Base-by-base conservation (phyloP, 2,888 invertebrate species). In the Pogonocherus hispidulus region DNA sequence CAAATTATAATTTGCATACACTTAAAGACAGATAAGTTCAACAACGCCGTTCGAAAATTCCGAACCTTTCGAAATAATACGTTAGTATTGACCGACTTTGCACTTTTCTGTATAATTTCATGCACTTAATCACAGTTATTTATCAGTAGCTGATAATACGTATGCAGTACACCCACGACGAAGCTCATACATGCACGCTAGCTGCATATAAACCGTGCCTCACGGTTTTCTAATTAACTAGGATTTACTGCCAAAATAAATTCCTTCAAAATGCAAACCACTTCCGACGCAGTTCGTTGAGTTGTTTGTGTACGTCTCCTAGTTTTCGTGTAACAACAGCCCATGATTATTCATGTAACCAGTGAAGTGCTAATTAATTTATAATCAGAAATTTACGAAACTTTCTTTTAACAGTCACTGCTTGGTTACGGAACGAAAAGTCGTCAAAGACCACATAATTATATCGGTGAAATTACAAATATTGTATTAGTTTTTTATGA, bases 211-310 rank as follows among this genome's bases (percentile, higher is more conserved):
- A 47, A 64, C 52, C 55, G 64, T 55, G 56, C 63, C 23, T 41
- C 64, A 47, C 47, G 56, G 64, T 52, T 56, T 56, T 65, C 63
- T 65, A 65, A 65, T 65, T 65, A 49, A 32, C 16, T 22, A 8
- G 22, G 49, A 65, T 65, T 55, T 59, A 59, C 32, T 32, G 32
- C 32, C 47, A 47, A 47, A 59, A 47, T 59, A 35, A 47, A 47
- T 59, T 59, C 59, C 19, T 47, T 59, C 47, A 59, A 59, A 59
- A 59, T 59, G 59, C 59, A 59, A 59, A 59, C 27, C 47, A 59
- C 32, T 59, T 59, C 59, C 59, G 59, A 59, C 47, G 32, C 20
- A 47, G 18, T 19, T 11, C n/a, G 19, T 19, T 18, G 32, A 23
- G 59, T 59, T 59, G 18, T 37, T 18, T 37, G 27, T 14, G 41